Base-by-base conservation (phyloP, 2,888 invertebrate genomes). In the Mesodorylaimus sp. region DNA sequence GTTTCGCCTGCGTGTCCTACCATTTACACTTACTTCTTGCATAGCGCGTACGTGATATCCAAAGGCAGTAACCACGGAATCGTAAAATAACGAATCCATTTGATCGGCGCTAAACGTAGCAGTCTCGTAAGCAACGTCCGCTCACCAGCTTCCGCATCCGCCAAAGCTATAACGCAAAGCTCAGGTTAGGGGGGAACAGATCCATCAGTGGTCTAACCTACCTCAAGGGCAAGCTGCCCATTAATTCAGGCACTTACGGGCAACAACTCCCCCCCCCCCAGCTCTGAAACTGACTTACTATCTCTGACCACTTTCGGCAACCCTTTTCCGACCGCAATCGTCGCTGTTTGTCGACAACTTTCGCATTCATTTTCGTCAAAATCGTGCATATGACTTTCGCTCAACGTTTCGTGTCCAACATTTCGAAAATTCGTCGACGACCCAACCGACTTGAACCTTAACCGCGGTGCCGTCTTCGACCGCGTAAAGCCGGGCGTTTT, bases 21-120 rank as follows among this genome's bases (percentile, higher is more conserved):
- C n/a, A n/a, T n/a, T n/a, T n/a, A n/a, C 10, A 7, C 10, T 79
- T 72, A 88, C 86, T 85, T 68, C 45, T 57, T 53, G 37, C 59
- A 56, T 44, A 60, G 55, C 13, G 58, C 59, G 48, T 60, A 57
- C 3, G 84, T 76, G 55, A 91, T 79, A 67, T 91, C 89, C 50
- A 81, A 80, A 23, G 89, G 88, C 50, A 91, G 72, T 44, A 83
- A 77, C 63, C 83, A 88, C 0, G 91, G 89, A 52, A 89, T 73
- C 48, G 83, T 79, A 52, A 85, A 70, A 28, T 38, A 45, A 2
- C 48, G 2, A 3, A 50, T 23, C 49, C 45, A 46, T 24, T 36
- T 42, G 7, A 52, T 21, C 16, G 45, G 38, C 5, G 45, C 27
- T 19, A 36, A 29, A 13, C 45, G 3, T 3, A 44, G 37, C 7